phyloP scores from a whole-genome alignment of 1,140 invertebrate species.

The Homarus americanus region DNA sequence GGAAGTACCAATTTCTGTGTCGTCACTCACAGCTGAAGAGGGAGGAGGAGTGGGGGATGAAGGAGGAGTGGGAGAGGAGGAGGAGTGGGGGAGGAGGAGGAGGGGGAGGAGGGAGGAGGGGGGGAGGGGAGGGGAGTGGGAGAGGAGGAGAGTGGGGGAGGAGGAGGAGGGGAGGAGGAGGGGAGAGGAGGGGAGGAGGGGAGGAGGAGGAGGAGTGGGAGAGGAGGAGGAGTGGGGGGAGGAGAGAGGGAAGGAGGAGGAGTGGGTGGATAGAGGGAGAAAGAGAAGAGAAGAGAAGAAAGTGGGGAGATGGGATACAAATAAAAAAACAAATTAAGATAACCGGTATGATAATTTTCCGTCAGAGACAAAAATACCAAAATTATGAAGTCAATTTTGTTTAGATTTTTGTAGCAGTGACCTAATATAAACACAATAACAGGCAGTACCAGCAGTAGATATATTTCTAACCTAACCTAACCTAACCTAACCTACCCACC shows the following conservation, averaged over 20 bases:
- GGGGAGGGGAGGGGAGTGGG: neutral
- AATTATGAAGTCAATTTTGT: too few species aligned
- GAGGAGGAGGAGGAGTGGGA: too few species aligned
- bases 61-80: neutral
- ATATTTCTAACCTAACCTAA: too few species aligned
- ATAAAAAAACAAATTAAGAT: neutral
- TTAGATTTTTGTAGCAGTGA: too few species aligned
- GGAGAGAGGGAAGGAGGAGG: too few species aligned
- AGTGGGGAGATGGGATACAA: neutral
- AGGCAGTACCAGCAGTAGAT: too few species aligned
- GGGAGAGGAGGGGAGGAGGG: too few species aligned
- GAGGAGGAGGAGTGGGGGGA: too few species aligned
- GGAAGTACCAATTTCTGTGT: slow-evolving; percentile 18
- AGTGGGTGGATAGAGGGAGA: neutral
- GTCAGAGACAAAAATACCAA: too few species aligned
- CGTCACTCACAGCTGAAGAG: neutral
- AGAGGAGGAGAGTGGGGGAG: neutral
- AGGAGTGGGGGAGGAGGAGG: neutral
- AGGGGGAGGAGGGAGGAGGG: neutral
- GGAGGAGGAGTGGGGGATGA: neutral
- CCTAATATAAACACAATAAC: too few species aligned
- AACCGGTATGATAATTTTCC: too few species aligned
- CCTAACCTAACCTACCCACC: too few species aligned
- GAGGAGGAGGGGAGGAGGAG: neutral
- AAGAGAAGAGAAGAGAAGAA: neutral